Evolutionary conservation across 2,113 vertebrate species (phyloP).

Genomic region (Bubo scandiacus): DNA sequence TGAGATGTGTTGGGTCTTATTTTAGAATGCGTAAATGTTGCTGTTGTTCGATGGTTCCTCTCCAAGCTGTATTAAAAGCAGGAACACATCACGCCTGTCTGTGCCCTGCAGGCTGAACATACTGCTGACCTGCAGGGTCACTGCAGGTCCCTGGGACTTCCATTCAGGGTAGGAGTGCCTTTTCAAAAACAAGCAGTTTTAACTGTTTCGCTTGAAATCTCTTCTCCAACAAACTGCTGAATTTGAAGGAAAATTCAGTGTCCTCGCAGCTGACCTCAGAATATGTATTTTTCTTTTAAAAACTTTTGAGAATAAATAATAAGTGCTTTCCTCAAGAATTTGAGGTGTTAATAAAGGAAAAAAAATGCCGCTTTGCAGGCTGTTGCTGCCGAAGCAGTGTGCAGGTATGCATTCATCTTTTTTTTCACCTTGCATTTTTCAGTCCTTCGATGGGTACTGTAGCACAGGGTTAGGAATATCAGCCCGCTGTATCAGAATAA

Average conservation of each 20-base stretch:
- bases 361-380: background rate
- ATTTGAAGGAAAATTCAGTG: background rate
- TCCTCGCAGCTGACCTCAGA: background rate
- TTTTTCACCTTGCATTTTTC: background rate
- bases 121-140: background rate
- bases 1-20: background rate
- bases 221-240: background rate
- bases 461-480: background rate
- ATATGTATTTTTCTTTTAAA: background rate
- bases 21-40: background rate
- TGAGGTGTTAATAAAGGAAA: background rate
- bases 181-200: background rate
- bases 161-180: background rate
- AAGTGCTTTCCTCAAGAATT: background rate
- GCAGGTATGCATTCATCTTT: background rate
- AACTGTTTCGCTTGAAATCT: background rate
- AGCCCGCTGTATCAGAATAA: background rate
- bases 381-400: background rate
- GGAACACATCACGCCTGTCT: background rate
- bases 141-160: background rate
- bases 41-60: background rate
- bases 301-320: background rate
- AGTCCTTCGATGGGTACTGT: background rate
- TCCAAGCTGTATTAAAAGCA: background rate
- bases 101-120: background rate